Percentiles rank a stretch among this genome's conserved stretches.
phyloP scores from a whole-genome alignment of 2,797 vertebrate genomes.

The Urocyon cinereoargenteus region DNA sequence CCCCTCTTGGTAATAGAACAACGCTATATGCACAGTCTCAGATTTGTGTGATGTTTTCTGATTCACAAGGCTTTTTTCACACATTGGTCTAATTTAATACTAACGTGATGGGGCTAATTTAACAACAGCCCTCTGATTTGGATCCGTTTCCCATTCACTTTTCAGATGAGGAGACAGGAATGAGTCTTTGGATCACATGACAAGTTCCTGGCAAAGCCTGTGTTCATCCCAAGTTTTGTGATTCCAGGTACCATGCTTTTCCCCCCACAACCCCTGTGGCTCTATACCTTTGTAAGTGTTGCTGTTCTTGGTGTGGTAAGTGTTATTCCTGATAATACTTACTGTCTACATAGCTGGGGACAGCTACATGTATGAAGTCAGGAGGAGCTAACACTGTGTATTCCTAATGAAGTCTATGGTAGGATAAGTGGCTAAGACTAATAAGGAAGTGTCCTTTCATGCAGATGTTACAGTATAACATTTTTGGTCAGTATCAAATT shows the following conservation, averaged over 20 bases:
- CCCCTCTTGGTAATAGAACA: not conserved
- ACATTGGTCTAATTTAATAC: not conserved
- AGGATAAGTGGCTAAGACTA: not conserved
- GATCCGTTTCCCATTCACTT: not conserved
- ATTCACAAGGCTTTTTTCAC: not conserved
- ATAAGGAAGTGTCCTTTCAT: not conserved
- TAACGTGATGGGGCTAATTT: not conserved
- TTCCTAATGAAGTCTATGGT: not conserved
- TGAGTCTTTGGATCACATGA: not conserved
- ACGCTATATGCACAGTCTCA: not conserved
- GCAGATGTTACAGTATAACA: not conserved
- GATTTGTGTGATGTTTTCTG: not conserved
- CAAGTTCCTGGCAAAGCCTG: not conserved
- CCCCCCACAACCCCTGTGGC: rapidly evolving
- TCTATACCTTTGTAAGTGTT: not conserved
- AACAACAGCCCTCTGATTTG: not conserved
- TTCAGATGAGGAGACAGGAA: not conserved
- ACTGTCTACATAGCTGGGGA: not conserved
- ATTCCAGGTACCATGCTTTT: not conserved
- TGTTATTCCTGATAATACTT: not conserved
- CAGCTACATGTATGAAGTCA: not conserved
- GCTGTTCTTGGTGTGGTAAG: not conserved
- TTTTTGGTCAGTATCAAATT: not conserved
- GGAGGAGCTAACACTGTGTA: not conserved
- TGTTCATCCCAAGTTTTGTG: not conserved